A percentile compares a stretch with the other conserved stretches of the same genome.
These are phyloP conservation scores for Himalopsyche tibetana DNA, from an alignment of 2,888 invertebrate species.

Conservation along the genomic window DNA sequence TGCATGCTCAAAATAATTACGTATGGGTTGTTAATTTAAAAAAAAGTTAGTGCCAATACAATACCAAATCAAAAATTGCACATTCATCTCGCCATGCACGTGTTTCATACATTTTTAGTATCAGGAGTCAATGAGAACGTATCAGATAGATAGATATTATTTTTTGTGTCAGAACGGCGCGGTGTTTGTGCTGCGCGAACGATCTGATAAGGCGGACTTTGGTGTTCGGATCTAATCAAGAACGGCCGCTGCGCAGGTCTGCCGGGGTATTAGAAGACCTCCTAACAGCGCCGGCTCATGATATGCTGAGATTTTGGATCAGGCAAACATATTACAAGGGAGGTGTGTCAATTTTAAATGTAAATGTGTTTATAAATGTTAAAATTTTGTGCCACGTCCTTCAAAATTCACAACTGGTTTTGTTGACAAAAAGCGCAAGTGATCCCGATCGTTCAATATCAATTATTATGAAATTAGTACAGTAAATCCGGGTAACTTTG, in stretches of 20 bases:
- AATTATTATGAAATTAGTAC: too few relatives aligned
- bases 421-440: too few relatives aligned
- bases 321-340: slow-evolving; percentile 3
- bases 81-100: neutral
- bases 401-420: too few relatives aligned
- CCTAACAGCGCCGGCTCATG: slow-evolving; percentile 32
- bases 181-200: neutral
- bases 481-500: too few relatives aligned
- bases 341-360: neutral
- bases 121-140: slow-evolving; percentile 38
- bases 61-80: too few relatives aligned
- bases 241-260: slow-evolving; percentile 27
- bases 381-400: too few relatives aligned
- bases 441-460: too few relatives aligned
- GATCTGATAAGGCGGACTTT: slow-evolving; percentile 39
- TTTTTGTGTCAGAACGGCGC: slow-evolving; percentile 35
- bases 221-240: slow-evolving; percentile 43
- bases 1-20: too few relatives aligned
- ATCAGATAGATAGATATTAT: slow-evolving; percentile 18
- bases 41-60: too few relatives aligned
- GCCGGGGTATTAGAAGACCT: slow-evolving; percentile 37
- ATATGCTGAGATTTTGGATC: slow-evolving; percentile 7
- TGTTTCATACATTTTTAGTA: slow-evolving; percentile 4
- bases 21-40: too few relatives aligned
- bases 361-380: too few relatives aligned